Conservation (phyloP, 2,888 invertebrate genomes). For the Cephus rjabovi region DNA sequence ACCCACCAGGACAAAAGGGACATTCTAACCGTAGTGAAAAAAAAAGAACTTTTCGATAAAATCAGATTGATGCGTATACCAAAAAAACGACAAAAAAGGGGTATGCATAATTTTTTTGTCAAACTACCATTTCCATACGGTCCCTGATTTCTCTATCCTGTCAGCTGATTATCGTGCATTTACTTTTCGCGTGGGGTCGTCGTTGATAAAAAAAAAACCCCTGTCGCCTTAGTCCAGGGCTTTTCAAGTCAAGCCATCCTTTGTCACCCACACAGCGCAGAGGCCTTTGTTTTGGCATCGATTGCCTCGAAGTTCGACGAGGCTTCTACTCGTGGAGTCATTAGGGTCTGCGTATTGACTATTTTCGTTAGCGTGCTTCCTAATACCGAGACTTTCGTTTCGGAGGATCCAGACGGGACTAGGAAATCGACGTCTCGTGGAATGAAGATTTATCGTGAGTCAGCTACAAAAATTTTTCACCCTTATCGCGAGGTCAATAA, state of each 20-base stretch:
- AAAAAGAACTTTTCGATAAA: neutral
- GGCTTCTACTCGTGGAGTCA: neutral
- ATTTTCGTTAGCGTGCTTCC: neutral
- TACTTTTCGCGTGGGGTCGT: neutral
- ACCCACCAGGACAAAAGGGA: neutral
- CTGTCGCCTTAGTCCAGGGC: neutral
- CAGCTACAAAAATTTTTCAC: neutral
- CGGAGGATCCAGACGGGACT: neutral
- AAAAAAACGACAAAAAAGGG: neutral
- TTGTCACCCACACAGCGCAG: neutral
- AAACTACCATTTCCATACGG: neutral
- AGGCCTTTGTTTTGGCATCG: neutral
- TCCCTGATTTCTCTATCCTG: neutral
- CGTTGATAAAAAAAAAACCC: neutral
- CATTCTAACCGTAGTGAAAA: neutral
- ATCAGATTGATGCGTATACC: neutral
- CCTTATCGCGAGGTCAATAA: neutral
- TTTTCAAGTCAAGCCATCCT: neutral
- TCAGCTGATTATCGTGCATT: neutral
- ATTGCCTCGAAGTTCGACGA: neutral
- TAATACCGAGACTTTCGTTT: neutral
- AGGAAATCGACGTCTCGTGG: neutral
- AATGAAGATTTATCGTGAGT: neutral
- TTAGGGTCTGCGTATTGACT: neutral
- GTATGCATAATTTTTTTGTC: neutral